These are phyloP conservation scores for Antechinus flavipes DNA, from an alignment of 2,113 vertebrate genomes.

Conservation along the genomic window DNA sequence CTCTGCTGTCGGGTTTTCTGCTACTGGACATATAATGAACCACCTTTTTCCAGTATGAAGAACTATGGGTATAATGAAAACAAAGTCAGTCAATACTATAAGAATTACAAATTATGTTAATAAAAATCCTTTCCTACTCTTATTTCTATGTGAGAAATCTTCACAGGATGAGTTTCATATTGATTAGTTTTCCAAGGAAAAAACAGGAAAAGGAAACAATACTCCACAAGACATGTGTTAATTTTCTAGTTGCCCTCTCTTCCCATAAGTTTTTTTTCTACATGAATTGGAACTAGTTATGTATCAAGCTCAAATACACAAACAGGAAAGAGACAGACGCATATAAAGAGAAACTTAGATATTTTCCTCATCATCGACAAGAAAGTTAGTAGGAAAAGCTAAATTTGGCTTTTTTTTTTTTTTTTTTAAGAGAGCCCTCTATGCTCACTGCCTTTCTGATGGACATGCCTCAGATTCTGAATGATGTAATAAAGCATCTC, in stretches of 20 bases:
- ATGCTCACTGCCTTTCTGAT: neutral
- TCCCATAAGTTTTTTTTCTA: neutral
- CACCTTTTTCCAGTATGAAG: conserved; percentile 97
- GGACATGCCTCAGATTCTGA: neutral
- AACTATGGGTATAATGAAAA: conserved; percentile 83
- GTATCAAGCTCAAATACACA: neutral
- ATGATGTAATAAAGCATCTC: neutral
- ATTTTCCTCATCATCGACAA: neutral
- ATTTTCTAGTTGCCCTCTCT: neutral
- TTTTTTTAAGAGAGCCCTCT: neutral
- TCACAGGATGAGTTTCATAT: too few relatives aligned
- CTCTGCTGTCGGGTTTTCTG: conserved; percentile 89
- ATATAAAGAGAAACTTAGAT: neutral
- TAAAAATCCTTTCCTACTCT: rapidly evolving
- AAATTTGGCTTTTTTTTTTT: neutral
- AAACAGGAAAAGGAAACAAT: neutral
- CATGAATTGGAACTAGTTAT: neutral
- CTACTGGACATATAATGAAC: conserved; percentile 99
- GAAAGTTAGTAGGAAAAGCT: neutral
- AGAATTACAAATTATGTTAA: neutral
- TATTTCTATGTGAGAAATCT: neutral
- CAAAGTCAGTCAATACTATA: conserved; percentile 24
- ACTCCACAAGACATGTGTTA: neutral
- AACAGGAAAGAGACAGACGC: neutral
- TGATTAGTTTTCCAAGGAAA: neutral